These are phyloP conservation scores for Caenorhabditis brenneri DNA, from an alignment of 1,140 invertebrate species.

Conservation along the genomic window DNA sequence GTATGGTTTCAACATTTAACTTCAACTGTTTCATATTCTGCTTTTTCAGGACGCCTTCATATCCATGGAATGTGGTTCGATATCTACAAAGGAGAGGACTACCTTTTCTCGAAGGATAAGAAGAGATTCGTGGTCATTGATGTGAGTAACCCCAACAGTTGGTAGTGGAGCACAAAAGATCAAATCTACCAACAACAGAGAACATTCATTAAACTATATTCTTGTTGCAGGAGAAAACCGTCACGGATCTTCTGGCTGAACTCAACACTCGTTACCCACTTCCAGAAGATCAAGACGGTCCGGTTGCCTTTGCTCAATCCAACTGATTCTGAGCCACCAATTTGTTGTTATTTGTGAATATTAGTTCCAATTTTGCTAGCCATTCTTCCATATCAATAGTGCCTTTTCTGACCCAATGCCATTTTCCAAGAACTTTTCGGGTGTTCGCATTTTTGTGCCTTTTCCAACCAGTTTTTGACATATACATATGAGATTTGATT, in stretches of 20 bases:
- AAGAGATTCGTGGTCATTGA: slow-evolving; percentile 43
- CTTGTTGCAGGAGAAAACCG: slow-evolving; percentile 7
- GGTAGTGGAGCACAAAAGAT: not conserved
- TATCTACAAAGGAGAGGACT: slow-evolving; percentile 81
- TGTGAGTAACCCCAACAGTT: not conserved
- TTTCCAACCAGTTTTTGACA: too few species aligned
- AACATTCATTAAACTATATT: not conserved
- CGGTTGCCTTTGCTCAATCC: not conserved
- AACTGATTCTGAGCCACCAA: too few species aligned
- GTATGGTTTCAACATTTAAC: slow-evolving; percentile 75
- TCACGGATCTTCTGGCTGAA: not conserved
- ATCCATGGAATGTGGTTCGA: slow-evolving; percentile 92
- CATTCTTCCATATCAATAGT: not conserved
- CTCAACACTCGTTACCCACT: not conserved
- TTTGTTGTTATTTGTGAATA: too few species aligned
- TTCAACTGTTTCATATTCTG: not conserved
- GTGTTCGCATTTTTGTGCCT: too few species aligned
- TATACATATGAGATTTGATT: too few species aligned
- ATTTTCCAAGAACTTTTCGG: too few species aligned
- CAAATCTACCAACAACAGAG: not conserved
- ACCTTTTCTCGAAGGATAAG: slow-evolving; percentile 50
- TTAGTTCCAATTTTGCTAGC: not conserved
- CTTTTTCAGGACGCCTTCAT: slow-evolving; percentile 72
- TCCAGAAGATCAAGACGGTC: not conserved
- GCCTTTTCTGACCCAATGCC: not conserved